Evolutionary conservation across 2,113 vertebrate species (phyloP), one percentile per base, ranked within the genome.

Genomic region (Colinus virginianus): DNA sequence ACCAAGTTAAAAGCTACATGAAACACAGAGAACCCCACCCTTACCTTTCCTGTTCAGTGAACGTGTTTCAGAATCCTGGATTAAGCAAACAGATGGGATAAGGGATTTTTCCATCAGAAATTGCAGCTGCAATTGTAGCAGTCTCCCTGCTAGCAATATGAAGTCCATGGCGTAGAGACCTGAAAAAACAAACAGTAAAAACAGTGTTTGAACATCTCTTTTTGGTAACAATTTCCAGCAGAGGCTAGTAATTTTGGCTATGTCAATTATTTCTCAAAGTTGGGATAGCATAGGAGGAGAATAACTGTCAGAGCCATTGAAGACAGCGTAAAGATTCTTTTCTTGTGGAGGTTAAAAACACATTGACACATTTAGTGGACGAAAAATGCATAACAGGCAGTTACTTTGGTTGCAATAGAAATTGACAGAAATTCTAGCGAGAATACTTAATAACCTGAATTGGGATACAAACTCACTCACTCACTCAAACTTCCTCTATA

Each of bases 381-480:
- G 4, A 8, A 84, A 71, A 61, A 19, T 1, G 0, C 11, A 64
- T 10, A 16, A 42, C 61, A 23, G 13, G 7, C 21, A 64, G 15
- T 40, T 19, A 55, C 42, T 7, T 77, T 67, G 30, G 12, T 45
- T 78, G 11, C 46, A 88, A 34, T 3, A 93, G 69, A 76, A 94
- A 18, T 8, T 14, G 59, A 46, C 32, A 59, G 25, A 43, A 69
- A 19, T 51, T 72, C 14, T 11, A 18, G 5, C 13, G 14, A 7
- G 13, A 9, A 45, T 26, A 59, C 36, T 59, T 20, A 25, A 25
- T 0, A 0, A 43, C 13, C 4, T 25, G 9, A 40, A 69, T 11
- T 11, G 79, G 51, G 72, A 55, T 40, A 38, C 49, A 30, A 80
- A 43, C 5, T 64, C 36, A 30, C 17, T 7, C n/a, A 30, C 46